Evolutionary conservation across 2,888 invertebrate species (phyloP).

Genomic region (Scelioninae gen. 1): DNA sequence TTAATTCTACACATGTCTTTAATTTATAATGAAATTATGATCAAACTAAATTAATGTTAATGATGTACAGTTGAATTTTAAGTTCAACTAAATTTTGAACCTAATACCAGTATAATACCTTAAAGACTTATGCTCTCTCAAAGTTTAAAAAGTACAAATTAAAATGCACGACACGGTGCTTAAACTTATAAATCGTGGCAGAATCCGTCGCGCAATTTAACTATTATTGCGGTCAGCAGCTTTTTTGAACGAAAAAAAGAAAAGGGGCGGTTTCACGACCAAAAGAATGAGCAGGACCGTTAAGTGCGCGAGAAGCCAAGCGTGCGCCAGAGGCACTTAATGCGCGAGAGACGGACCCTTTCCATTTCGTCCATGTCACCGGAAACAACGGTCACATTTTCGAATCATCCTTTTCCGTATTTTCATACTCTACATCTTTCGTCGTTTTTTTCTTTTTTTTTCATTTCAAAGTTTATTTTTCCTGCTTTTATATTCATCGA

Average conservation of each 20-base stretch:
- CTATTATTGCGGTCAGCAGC: conserved; percentile 52
- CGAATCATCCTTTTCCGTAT: background rate
- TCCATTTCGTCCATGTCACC: conserved; percentile 63
- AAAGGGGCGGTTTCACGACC: conserved; percentile 16
- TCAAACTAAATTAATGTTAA: no score
- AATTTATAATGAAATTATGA: no score
- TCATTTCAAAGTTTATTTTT: background rate
- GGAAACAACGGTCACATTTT: conserved; percentile 61
- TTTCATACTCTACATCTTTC: conserved; percentile 50
- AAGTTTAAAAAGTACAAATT: conserved; percentile 3
- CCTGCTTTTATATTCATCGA: no score
- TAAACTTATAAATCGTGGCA: conserved; percentile 45
- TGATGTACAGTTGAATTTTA: no score
- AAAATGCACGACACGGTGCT: conserved; percentile 39
- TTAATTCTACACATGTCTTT: no score
- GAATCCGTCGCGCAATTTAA: conserved; percentile 37
- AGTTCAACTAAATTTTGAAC: no score
- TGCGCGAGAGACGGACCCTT: conserved; percentile 48
- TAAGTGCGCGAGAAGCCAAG: conserved; percentile 56
- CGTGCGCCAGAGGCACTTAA: conserved; percentile 50
- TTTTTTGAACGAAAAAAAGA: conserved; percentile 44
- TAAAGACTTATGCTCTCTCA: no score
- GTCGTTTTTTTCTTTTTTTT: background rate
- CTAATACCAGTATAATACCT: no score
- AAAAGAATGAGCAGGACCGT: conserved; percentile 30